A percentile compares a stretch with the other conserved stretches of the same genome.
phyloP scores from a whole-genome alignment of 2,113 vertebrate species.

The Andinoacara biseriatus region DNA sequence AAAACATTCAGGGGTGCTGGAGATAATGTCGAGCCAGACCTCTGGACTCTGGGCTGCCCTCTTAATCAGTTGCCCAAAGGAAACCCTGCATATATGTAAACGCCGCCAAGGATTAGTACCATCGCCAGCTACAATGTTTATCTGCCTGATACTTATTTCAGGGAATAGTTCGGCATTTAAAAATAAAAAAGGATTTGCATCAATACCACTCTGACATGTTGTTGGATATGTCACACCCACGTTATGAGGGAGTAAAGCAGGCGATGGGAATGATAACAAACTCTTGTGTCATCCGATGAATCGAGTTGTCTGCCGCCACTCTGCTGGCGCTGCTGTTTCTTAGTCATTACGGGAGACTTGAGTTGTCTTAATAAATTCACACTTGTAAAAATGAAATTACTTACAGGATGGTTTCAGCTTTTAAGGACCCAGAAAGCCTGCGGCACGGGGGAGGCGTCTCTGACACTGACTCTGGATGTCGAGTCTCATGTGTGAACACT shows the following conservation, averaged over 20 bases:
- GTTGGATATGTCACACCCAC: neutral
- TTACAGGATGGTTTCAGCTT: neutral
- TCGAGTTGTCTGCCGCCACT: neutral
- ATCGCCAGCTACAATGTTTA: constrained; percentile 53
- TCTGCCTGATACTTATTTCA: constrained; percentile 26
- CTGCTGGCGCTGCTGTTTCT: neutral
- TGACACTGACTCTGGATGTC: neutral
- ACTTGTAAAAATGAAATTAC: neutral
- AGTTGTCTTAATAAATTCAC: neutral
- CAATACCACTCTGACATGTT: neutral
- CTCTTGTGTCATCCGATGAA: neutral
- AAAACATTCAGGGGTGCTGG: constrained; percentile 70
- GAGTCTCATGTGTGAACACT: too few relatives aligned
- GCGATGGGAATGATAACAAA: neutral
- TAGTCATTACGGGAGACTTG: neutral
- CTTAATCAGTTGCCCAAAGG: constrained; percentile 46
- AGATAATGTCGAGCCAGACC: constrained; percentile 71
- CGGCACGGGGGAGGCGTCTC: neutral
- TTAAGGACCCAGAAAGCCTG: neutral
- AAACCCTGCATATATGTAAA: constrained; percentile 36
- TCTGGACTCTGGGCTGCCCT: constrained; percentile 52
- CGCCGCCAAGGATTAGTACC: constrained; percentile 31
- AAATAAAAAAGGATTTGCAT: neutral
- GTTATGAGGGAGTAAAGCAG: neutral
- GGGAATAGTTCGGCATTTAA: neutral